Percentiles rank a stretch among this genome's conserved stretches.
phyloP scores from a whole-genome alignment of 2,797 vertebrate genomes.

The Melanotaenia boesemani region DNA sequence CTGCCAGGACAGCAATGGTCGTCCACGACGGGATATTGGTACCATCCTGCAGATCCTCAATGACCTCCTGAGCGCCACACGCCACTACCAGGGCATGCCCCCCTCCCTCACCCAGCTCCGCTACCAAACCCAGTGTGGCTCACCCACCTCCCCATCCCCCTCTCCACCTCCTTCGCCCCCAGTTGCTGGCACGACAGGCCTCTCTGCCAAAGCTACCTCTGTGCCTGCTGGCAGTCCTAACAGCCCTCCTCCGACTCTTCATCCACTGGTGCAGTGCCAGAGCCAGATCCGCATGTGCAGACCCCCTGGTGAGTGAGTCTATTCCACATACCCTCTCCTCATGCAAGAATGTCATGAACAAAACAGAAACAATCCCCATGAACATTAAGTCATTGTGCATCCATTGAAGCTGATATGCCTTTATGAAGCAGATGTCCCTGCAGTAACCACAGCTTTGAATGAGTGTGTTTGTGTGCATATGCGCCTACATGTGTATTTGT shows the following conservation, averaged over 20 bases:
- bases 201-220: constrained; percentile 92
- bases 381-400: constrained; percentile 39
- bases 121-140: constrained; percentile 93
- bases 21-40: constrained; percentile 93
- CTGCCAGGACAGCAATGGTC: constrained; percentile 96
- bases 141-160: constrained; percentile 79
- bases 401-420: constrained; percentile 30
- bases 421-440: constrained; percentile 59
- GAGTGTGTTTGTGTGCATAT: constrained; percentile 1
- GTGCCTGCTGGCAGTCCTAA: constrained; percentile 77
- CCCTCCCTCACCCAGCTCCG: constrained; percentile 95
- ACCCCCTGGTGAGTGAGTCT: constrained; percentile 87
- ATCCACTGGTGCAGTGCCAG: constrained; percentile 90
- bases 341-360: constrained; percentile 42
- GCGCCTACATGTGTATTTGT: background rate
- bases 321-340: constrained; percentile 33
- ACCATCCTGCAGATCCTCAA: constrained; percentile 99
- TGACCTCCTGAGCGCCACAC: constrained; percentile 95
- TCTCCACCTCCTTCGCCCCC: constrained; percentile 82
- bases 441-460: constrained; percentile 46
- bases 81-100: constrained; percentile 99
- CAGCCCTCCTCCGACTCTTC: constrained; percentile 79
- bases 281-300: constrained; percentile 95
- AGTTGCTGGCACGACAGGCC: constrained; percentile 79
- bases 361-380: constrained; percentile 34